Base-by-base conservation (phyloP, 2,797 vertebrate species). In the Mastacembelus armatus region DNA sequence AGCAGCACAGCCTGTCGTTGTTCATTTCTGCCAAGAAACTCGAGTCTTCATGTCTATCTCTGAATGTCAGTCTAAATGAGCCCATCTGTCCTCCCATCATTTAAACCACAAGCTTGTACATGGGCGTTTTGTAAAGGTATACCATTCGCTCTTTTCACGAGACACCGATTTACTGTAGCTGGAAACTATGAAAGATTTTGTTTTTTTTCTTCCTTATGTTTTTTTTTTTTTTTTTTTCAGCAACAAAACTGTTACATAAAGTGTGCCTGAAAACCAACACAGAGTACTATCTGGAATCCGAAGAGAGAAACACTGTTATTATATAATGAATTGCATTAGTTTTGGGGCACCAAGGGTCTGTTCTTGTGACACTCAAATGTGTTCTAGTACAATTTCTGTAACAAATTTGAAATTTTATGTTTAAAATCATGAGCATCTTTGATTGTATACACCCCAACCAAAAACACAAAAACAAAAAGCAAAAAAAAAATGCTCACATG, bases 221-320 rank as follows among this genome's bases (percentile, higher is more conserved):
- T 76, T 47, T 58, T 62, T 75, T 75, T 85, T 85, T 67, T 55
- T 45, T 74, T 65, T 51, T 83, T 76, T 69, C 64, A 84, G 78
- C 92, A 93, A 94, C 92, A 91, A 94, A 88, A 91, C 91, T 92
- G 92, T 93, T 93, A 91, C 75, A 91, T 93, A 78, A 93, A 82
- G 95, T 88, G 96, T 98, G 96, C 96, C 96, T 98, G 95, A 96
- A 94, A 95, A 95, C 72, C 87, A 90, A 88, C 74, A 78, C 78
- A 81, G 82, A 91, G 67, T 85, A 84, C 66, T 84, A 86, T 90
- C 56, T 84, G 77, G 71, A 82, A 73, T 74, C 80, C 48, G 39
- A 71, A 80, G 80, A 89, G 77, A 84, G 73, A 91, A 92, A 91
- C 84, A 90, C 87, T 90, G 91, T 93, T 94, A 92, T 89, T 91